Conservation (phyloP, 2,888 invertebrate genomes). For the Actias luna region DNA sequence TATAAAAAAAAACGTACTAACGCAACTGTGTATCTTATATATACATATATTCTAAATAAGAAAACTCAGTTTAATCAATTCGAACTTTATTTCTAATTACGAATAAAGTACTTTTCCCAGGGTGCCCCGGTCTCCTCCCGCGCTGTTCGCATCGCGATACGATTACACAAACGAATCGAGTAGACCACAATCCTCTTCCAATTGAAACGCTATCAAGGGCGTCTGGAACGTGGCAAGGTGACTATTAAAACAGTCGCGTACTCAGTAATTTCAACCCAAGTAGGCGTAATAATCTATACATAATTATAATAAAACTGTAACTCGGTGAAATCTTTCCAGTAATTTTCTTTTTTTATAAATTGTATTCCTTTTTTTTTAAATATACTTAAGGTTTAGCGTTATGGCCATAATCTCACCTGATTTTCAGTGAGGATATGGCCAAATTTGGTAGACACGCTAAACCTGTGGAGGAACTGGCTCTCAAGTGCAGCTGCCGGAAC, state of each 20-base stretch:
- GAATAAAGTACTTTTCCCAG: background rate
- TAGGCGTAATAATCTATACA: background rate
- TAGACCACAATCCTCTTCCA: slow-evolving; percentile 26
- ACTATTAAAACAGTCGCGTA: slow-evolving; percentile 14
- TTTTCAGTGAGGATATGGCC: too few relatives aligned
- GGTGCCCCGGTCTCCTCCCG: background rate
- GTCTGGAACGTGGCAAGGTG: slow-evolving; percentile 33
- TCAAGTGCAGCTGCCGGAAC: too few relatives aligned
- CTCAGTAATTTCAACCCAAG: background rate
- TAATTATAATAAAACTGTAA: background rate
- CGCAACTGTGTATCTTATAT: too few relatives aligned
- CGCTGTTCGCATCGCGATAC: slow-evolving; percentile 24
- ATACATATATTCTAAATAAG: background rate
- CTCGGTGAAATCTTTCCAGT: too few relatives aligned
- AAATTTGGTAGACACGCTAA: too few relatives aligned
- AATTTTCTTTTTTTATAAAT: too few relatives aligned
- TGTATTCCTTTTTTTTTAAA: too few relatives aligned
- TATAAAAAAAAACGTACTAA: too few relatives aligned
- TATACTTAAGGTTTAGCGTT: too few relatives aligned
- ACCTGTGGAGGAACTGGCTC: too few relatives aligned
- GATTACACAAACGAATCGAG: slow-evolving; percentile 27
- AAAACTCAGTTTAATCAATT: background rate
- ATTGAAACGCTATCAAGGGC: slow-evolving; percentile 29
- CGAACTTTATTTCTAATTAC: too few relatives aligned
- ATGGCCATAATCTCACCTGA: too few relatives aligned